These are phyloP conservation scores for Pangasianodon hypophthalmus DNA, from an alignment of 2,113 vertebrate genomes.

Conservation along the genomic window DNA sequence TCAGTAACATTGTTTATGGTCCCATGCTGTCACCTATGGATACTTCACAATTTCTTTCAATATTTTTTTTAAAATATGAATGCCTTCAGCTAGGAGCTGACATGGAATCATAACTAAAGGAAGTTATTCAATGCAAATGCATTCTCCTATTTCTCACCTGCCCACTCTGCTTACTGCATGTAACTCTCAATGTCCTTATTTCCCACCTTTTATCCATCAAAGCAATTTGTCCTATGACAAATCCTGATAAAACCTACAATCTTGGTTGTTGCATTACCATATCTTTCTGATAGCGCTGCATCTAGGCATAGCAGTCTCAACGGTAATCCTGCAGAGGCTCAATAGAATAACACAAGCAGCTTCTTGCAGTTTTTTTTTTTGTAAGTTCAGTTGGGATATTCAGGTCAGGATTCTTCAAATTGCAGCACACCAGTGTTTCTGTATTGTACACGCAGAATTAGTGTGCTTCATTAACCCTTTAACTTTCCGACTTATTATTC, in stretches of 20 bases:
- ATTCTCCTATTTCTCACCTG: neutral
- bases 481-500: neutral
- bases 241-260: constrained; percentile 44
- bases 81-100: neutral
- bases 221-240: constrained; percentile 41
- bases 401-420: neutral
- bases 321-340: constrained; percentile 65
- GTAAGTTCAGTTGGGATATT: constrained; percentile 1
- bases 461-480: neutral
- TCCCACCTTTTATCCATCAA: constrained; percentile 16
- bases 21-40: neutral
- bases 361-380: constrained; percentile 5
- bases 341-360: constrained; percentile 55
- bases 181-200: neutral
- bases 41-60: neutral
- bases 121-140: neutral
- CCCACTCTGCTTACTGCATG: neutral
- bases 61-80: too few relatives aligned
- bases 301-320: constrained; percentile 50
- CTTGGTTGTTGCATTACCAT: constrained; percentile 58
- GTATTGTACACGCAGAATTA: neutral
- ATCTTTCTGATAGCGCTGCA: constrained; percentile 54
- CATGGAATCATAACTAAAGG: neutral
- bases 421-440: neutral
- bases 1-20: neutral